phyloP scores from a whole-genome alignment of 2,888 invertebrate species.

The Ectemnius continuus region DNA sequence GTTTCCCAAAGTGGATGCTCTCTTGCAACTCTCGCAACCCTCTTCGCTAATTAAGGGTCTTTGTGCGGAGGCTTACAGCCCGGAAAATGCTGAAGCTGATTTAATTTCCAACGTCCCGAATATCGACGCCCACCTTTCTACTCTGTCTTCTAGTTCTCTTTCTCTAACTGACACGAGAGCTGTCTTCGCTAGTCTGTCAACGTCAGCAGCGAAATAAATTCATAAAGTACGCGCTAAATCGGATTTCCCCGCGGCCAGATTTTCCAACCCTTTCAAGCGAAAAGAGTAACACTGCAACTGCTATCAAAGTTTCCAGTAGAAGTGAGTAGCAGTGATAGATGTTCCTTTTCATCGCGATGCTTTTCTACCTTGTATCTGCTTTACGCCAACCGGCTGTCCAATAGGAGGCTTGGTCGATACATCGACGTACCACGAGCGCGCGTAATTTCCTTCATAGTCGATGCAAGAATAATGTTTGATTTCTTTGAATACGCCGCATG shows the following conservation, averaged over 20 bases:
- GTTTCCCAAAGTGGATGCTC: not conserved
- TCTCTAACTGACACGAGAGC: too few species aligned
- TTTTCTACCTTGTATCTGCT: slow-evolving; percentile 3
- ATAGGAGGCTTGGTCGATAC: not conserved
- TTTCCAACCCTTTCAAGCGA: not conserved
- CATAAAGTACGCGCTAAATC: not conserved
- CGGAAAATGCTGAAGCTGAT: slow-evolving; percentile 37
- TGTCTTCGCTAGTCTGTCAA: not conserved
- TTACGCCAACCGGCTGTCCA: not conserved
- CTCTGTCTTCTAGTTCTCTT: too few species aligned
- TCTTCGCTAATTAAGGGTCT: slow-evolving; percentile 39
- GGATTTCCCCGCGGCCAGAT: not conserved
- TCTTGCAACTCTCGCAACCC: slow-evolving; percentile 25
- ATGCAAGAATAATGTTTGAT: too few species aligned
- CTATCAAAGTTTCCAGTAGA: too few species aligned
- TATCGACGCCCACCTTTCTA: not conserved
- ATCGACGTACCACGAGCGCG: too few species aligned
- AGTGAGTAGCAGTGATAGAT: not conserved
- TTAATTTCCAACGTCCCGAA: slow-evolving; percentile 20
- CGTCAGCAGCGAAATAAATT: slow-evolving; percentile 3
- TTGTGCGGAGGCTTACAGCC: slow-evolving; percentile 31
- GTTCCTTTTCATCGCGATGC: slow-evolving; percentile 35
- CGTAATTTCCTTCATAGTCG: too few species aligned
- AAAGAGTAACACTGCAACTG: slow-evolving; percentile 4
- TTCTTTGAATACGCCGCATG: too few species aligned